A percentile compares a stretch with the other conserved stretches of the same genome.
phyloP scores from a whole-genome alignment of 2,113 vertebrate genomes.

The Notechis scutatus region DNA sequence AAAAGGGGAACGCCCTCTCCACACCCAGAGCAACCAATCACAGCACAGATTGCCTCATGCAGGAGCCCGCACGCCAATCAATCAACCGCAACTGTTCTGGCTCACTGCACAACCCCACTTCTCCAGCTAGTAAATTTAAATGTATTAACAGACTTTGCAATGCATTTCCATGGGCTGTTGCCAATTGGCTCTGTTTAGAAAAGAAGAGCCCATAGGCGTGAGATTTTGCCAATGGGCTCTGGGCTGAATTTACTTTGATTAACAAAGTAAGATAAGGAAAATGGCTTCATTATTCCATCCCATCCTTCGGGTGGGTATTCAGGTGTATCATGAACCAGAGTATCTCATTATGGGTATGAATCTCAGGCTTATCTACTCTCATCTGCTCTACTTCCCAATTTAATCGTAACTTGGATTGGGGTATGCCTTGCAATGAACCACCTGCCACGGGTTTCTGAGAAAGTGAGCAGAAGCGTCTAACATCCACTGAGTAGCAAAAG shows the following conservation, averaged over 20 bases:
- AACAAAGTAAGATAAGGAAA: background rate
- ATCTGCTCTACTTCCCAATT: background rate
- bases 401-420: background rate
- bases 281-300: background rate
- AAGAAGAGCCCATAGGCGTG: background rate
- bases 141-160: background rate
- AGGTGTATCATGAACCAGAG: background rate
- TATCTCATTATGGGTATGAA: background rate
- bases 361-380: background rate
- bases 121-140: no score
- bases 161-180: conserved; percentile 9
- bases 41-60: no score
- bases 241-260: background rate
- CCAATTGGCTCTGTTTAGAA: background rate
- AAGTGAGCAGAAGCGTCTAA: background rate
- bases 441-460: background rate
- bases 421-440: background rate
- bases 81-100: no score
- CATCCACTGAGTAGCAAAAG: background rate
- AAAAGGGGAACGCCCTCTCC: no score
- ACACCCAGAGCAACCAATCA: no score
- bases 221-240: background rate
- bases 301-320: background rate
- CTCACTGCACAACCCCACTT: no score
- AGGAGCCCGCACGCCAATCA: no score